A percentile compares a stretch with the other conserved stretches of the same genome.
phyloP scores from a whole-genome alignment of 2,888 invertebrate genomes.

The Pterobdella sp. region DNA sequence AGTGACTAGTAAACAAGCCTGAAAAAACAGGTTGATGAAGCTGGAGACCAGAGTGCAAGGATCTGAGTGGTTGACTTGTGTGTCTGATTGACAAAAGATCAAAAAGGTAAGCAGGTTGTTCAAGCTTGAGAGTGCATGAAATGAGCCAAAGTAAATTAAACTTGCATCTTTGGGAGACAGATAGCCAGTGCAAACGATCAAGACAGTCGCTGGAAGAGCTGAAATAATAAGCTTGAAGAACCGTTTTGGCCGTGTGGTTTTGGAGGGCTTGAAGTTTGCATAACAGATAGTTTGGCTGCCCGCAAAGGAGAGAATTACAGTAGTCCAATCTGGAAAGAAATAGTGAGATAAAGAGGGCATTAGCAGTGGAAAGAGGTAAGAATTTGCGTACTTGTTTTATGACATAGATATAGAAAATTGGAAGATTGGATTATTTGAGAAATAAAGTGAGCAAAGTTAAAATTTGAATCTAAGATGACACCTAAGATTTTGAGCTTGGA shows the following conservation, averaged over 20 bases:
- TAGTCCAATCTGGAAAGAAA: neutral
- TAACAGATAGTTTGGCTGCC: neutral
- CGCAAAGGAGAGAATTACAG: neutral
- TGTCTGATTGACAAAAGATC: neutral
- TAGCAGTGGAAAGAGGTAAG: neutral
- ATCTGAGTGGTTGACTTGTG: neutral
- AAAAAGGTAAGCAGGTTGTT: neutral
- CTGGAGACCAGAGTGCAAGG: neutral
- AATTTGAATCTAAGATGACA: neutral
- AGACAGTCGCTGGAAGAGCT: neutral
- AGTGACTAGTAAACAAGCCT: neutral
- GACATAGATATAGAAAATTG: neutral
- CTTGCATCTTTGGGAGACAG: neutral
- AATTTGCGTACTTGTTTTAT: neutral
- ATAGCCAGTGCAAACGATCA: neutral
- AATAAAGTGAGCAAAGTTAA: neutral
- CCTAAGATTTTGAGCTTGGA: neutral
- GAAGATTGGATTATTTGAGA: neutral
- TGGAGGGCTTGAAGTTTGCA: neutral
- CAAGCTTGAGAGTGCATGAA: neutral
- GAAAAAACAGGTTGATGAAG: neutral
- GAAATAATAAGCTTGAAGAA: neutral
- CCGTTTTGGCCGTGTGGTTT: neutral
- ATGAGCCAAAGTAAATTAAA: neutral
- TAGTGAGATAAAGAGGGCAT: neutral